Evolutionary conservation across 2,888 invertebrate species (phyloP), one percentile per base, ranked within the genome.

Genomic region (Nomada ruficornis): DNA sequence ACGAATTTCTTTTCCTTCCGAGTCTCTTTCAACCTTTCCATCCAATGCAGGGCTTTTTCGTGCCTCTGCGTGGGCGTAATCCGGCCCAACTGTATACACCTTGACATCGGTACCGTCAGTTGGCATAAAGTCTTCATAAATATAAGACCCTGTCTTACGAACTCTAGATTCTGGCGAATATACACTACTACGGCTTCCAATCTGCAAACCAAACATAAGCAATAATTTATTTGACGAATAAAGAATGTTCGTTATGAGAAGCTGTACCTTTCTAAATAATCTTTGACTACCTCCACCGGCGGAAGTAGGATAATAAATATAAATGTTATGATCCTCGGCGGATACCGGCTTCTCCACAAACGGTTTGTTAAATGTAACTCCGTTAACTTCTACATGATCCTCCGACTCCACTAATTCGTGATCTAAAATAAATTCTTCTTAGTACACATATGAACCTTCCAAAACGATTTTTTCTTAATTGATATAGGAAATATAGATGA

Each of bases 51-150:
- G 99, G 77, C 99, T 99, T 94, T 99, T 99, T 74, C 99, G 95
- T 0, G 99, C 99, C 94, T 99, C 99, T 0, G 99, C 99, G 94
- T 99, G 99, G 3, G 99, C 99, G 94, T 99, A 99, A 94, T 99
- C 99, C 0, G 99, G 99, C 0, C 99, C 99, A 44, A 99, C 99
- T 0, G 99, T 99, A 94, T 99, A 99, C 42, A 99, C 99, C 95
- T 97, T 96, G 65, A 94, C 94, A 74, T 94, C 94, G 2, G 95
- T 95, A 94, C 99, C 99, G 95, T 99, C 99, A 54, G 99, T 99
- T 9, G 99, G 99, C 99, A 99, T 99, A 94, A 99, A 99, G 94
- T 99, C 99, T 95, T 99, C 99, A 94, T 99, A 99, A 93, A 99
- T 99, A 94, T 98, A 99, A 15, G 99, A 99, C 62, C 99, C 99